A percentile compares a stretch with the other conserved stretches of the same genome.
Evolutionary conservation across 2,888 invertebrate species (phyloP).

Genomic region (Caenorhabditis sp.): DNA sequence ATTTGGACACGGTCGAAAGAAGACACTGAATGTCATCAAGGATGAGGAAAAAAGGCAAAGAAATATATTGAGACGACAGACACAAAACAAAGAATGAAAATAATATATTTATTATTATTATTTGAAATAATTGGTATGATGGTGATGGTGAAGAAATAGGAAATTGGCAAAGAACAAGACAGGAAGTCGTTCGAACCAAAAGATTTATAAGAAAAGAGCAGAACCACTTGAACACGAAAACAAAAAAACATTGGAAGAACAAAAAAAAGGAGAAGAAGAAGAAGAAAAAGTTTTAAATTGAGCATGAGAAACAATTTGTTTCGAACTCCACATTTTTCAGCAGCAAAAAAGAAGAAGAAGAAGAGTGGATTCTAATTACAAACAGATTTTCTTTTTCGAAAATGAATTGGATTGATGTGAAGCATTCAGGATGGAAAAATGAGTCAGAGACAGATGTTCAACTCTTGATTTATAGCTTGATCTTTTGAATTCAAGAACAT

Average conservation of each 20-base stretch:
- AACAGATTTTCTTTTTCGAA: not conserved
- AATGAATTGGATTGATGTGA: not conserved
- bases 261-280: too few relatives aligned
- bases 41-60: not conserved
- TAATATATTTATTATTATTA: too few relatives aligned
- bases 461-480: not conserved
- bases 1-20: constrained; percentile 1
- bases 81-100: not conserved
- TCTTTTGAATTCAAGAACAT: not conserved
- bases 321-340: not conserved
- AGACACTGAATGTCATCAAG: constrained; percentile 1
- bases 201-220: constrained; percentile 1
- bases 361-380: too few relatives aligned
- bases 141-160: not conserved
- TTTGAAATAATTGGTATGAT: constrained; percentile 1
- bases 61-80: not conserved
- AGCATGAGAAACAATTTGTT: constrained; percentile 7
- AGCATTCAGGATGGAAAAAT: not conserved
- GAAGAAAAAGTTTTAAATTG: constrained; percentile 8
- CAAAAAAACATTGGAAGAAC: not conserved
- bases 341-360: not conserved
- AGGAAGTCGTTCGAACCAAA: not conserved
- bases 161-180: not conserved
- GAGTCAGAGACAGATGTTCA: not conserved
- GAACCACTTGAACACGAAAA: constrained; percentile 15